Percentiles rank a stretch among this genome's conserved stretches.
phyloP scores from a whole-genome alignment of 2,888 invertebrate species.

The Crioceris asparagi region DNA sequence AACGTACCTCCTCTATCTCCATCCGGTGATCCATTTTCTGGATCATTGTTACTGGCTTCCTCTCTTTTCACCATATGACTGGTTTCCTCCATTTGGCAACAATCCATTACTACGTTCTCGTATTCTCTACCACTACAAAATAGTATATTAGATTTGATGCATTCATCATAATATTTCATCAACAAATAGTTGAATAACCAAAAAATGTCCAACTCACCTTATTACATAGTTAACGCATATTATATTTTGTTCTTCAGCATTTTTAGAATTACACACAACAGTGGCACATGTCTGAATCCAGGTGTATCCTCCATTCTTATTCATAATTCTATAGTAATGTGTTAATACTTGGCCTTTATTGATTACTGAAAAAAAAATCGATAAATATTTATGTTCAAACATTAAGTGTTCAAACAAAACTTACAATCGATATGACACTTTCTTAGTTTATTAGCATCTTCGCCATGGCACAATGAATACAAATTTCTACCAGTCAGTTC shows the following conservation, averaged over 20 bases:
- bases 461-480: constrained; percentile 90
- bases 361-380: constrained; percentile 59
- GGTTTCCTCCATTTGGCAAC: constrained; percentile 82
- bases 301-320: constrained; percentile 90
- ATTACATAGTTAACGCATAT: constrained; percentile 96
- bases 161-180: not conserved
- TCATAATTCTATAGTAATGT: constrained; percentile 92
- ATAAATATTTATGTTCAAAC: not conserved
- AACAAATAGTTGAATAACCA: too few relatives aligned
- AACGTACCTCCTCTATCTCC: constrained; percentile 60
- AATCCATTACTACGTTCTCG: constrained; percentile 85
- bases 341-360: constrained; percentile 95
- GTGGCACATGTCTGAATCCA: constrained; percentile 97
- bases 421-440: constrained; percentile 94
- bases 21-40: constrained; percentile 81
- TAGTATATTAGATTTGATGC: not conserved
- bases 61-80: constrained; percentile 74
- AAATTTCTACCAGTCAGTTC: constrained; percentile 89
- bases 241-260: constrained; percentile 93
- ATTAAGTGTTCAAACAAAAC: constrained; percentile 31
- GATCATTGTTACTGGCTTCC: constrained; percentile 63
- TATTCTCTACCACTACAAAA: constrained; percentile 72
- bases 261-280: constrained; percentile 90
- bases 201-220: constrained; percentile 51
- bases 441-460: constrained; percentile 86